phyloP scores from a whole-genome alignment of 23 tunicate genomes.

The Clavelina lepadiformis region DNA sequence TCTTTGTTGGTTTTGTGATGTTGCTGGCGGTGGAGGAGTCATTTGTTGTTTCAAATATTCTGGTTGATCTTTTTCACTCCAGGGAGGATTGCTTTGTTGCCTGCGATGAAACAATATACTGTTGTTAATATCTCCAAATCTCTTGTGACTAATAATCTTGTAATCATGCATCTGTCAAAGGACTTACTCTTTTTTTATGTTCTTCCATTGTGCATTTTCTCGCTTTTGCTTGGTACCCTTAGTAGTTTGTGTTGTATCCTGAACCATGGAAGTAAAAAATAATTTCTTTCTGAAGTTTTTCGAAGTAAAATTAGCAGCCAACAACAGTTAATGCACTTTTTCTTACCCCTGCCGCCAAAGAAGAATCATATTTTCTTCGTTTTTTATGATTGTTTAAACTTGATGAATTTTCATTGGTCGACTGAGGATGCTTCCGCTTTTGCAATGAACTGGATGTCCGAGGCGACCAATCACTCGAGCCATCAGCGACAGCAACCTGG shows the following conservation, averaged over 20 bases:
- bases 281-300: neutral
- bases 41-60: too few relatives aligned
- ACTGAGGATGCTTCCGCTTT: slow-evolving; percentile 22
- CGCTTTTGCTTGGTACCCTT: neutral
- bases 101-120: too few relatives aligned
- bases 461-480: slow-evolving; percentile 20
- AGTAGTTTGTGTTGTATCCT: neutral
- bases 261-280: neutral
- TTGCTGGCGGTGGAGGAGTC: too few relatives aligned
- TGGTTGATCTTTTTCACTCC: too few relatives aligned
- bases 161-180: too few relatives aligned
- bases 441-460: neutral
- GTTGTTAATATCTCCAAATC: too few relatives aligned
- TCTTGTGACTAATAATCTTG: too few relatives aligned
- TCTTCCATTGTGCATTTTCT: slow-evolving; percentile 22
- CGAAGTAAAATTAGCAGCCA: neutral
- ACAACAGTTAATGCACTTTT: neutral
- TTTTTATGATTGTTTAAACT: neutral
- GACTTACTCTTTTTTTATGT: slow-evolving; percentile 14
- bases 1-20: too few relatives aligned
- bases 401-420: neutral
- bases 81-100: too few relatives aligned
- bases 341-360: slow-evolving; percentile 5
- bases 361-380: slow-evolving; percentile 21
- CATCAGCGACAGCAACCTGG: slow-evolving; percentile 53